Conservation (phyloP, 2,797 vertebrate genomes). For the Ispidina lecontei region DNA sequence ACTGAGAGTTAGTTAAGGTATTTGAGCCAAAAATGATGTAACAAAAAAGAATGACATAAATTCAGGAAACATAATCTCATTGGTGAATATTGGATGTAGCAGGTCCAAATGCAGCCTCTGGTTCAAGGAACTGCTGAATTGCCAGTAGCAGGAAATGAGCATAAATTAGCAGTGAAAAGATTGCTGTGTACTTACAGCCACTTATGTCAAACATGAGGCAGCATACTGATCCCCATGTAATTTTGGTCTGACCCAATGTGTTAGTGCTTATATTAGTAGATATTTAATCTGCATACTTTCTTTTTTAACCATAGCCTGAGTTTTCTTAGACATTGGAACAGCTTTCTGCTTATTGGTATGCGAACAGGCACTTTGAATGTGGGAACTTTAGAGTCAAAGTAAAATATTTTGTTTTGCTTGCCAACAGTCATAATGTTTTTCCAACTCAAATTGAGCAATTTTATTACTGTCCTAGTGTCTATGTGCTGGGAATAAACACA, state of each 20-base stretch:
- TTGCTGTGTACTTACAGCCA: neutral
- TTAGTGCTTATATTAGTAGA: neutral
- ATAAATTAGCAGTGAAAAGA: neutral
- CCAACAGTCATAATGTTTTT: neutral
- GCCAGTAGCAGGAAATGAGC: neutral
- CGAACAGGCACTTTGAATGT: neutral
- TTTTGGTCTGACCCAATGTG: neutral
- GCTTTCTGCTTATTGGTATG: neutral
- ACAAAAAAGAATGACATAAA: neutral
- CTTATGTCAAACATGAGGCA: neutral
- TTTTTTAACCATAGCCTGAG: neutral
- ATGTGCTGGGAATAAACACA: neutral
- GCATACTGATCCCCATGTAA: neutral
- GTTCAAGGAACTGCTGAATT: neutral
- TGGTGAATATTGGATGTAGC: neutral
- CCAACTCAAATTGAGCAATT: neutral
- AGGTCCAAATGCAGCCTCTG: neutral
- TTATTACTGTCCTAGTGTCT: conserved; percentile 5
- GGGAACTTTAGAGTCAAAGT: neutral
- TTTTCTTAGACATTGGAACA: neutral
- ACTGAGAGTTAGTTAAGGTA: neutral
- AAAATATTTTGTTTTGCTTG: conserved; percentile 27
- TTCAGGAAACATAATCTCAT: neutral
- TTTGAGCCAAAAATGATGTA: neutral
- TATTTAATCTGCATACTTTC: neutral